phyloP scores from a whole-genome alignment of 2,888 invertebrate species.

The Eutolmus rufibarbis region DNA sequence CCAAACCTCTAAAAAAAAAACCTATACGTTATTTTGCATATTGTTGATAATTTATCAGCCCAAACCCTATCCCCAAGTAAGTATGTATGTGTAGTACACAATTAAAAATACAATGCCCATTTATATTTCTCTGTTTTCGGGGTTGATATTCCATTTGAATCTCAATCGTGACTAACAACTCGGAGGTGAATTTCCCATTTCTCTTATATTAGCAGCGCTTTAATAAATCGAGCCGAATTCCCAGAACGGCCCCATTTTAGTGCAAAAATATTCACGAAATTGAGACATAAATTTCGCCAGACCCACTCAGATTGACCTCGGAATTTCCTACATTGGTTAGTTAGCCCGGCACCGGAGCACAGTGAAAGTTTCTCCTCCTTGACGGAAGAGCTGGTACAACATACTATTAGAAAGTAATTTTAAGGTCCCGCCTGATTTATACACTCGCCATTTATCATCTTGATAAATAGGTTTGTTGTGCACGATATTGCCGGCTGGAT shows the following conservation, averaged over 20 bases:
- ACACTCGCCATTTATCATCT: slow-evolving; percentile 41
- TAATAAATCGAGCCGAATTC: slow-evolving; percentile 7
- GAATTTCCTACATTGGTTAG: slow-evolving; percentile 22
- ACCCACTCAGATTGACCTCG: slow-evolving; percentile 28
- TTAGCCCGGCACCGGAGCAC: not conserved
- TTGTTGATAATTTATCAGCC: too few species aligned
- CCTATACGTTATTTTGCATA: too few species aligned
- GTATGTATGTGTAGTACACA: too few species aligned
- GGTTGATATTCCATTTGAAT: not conserved
- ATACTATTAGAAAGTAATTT: slow-evolving; percentile 43
- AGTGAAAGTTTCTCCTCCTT: slow-evolving; percentile 39
- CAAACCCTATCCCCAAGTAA: too few species aligned
- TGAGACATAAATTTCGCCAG: slow-evolving; percentile 25
- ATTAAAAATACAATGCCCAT: too few species aligned
- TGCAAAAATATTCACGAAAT: slow-evolving; percentile 38
- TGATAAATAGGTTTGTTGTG: slow-evolving; percentile 44
- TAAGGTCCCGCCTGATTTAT: slow-evolving; percentile 42
- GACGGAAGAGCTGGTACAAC: slow-evolving; percentile 35
- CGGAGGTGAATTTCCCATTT: not conserved
- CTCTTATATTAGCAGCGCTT: not conserved
- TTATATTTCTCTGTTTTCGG: too few species aligned
- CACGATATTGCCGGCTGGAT: slow-evolving; percentile 4
- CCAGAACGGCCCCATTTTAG: not conserved
- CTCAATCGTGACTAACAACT: not conserved
- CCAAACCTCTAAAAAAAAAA: too few species aligned